Evolutionary conservation across 2,888 invertebrate species (phyloP), one percentile per base, ranked within the genome.

Genomic region (Cremastinae sp.): DNA sequence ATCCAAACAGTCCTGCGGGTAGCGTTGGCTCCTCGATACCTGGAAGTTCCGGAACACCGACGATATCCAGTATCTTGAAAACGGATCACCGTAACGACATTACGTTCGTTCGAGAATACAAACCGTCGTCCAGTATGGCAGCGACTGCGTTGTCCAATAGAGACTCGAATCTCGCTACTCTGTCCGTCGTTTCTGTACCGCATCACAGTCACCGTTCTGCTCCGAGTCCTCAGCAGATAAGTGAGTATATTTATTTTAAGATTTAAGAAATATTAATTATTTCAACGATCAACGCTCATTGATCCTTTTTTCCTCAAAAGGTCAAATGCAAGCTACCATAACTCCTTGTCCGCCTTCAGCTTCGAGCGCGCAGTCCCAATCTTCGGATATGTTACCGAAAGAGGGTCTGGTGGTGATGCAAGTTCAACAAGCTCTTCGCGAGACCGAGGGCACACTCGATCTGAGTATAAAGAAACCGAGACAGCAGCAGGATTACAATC

Each of bases 391-490:
- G 55, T 90, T 92, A 82, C 91, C 92, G 74, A 93, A 92, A 80
- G 94, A 94, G 81, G 94, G 94, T 78, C 90, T 94, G 55, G 93
- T 94, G 71, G 92, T 94, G 64, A 90, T 93, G 84, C 92, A 92
- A 85, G 92, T 92, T 65, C 86, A 87, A 68, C 92, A 91, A 80
- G 90, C 92, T 0, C 90, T 92, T 81, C 91, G 91, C n/a, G 91
- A 93, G 37, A 91, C 92, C 0, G 93, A 93, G 84, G 93, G 93
- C 1, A 95, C 95, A 0, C 90, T 96, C 0, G 95, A 96, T 85
- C 90, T 96, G 79, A 95, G 95, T 84, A 94, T 95, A 70, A 95
- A 95, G 89, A 94, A 94, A 81, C 94, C 94, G 1, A 88, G 94
- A 80, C 90, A 91, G 45, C 88, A 90, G 66, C 89, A 87, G 76